phyloP scores from a whole-genome alignment of 64 coral and sea anemone genomes.

The Catalaphyllia jardinei region DNA sequence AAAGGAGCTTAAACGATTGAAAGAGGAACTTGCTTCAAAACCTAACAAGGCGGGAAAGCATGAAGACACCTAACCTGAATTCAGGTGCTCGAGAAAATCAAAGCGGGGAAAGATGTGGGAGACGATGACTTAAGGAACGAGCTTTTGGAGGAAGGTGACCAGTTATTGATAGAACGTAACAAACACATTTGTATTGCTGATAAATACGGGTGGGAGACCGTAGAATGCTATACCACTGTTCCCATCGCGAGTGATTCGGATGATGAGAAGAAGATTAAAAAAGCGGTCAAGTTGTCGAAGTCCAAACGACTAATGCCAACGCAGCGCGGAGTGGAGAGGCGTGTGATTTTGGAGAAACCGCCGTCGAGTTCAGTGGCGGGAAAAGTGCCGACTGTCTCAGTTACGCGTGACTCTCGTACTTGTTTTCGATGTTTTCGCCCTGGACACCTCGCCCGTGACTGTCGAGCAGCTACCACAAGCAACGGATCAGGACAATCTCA shows the following conservation, averaged over 20 bases:
- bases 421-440: constrained; percentile 35
- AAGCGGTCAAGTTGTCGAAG: background rate
- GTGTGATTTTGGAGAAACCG: constrained; percentile 13
- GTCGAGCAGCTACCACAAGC: constrained; percentile 10
- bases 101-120: no score
- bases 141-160: no score
- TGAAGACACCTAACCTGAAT: background rate
- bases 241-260: constrained; percentile 32
- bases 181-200: constrained; percentile 33
- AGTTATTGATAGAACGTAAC: constrained; percentile 29
- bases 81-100: no score
- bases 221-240: constrained; percentile 23
- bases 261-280: constrained; percentile 44
- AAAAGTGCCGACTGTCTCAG: background rate
- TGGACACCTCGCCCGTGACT: constrained; percentile 12
- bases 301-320: no score
- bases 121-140: no score
- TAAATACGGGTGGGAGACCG: constrained; percentile 17
- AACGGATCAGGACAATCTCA: background rate
- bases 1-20: constrained; percentile 21
- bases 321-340: background rate
- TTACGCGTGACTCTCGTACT: background rate
- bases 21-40: constrained; percentile 6
- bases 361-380: background rate
- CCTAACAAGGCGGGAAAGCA: background rate